phyloP scores from a whole-genome alignment of 2,888 invertebrate genomes.

The Acrocyrtus sp. region DNA sequence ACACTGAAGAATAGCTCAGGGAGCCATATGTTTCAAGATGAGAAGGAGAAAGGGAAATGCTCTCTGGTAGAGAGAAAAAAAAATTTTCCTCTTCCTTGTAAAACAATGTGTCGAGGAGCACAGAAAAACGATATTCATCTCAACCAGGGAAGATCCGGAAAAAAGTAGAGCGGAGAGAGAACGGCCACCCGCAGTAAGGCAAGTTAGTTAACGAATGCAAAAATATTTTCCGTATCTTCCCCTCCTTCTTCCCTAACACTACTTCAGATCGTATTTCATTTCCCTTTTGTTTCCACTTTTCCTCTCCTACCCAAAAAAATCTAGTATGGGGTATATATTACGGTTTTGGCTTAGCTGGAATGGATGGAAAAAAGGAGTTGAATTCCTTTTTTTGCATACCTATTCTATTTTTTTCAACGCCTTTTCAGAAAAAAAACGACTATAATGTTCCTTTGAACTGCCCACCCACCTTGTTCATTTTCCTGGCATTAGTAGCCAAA shows the following conservation, averaged over 20 bases:
- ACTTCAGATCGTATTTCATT: background rate
- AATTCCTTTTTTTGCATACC: too few relatives aligned
- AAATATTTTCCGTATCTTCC: background rate
- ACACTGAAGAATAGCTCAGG: slow-evolving; percentile 47
- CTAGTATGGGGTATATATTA: too few relatives aligned
- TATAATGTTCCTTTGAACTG: too few relatives aligned
- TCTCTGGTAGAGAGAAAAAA: too few relatives aligned
- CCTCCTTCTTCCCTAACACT: background rate
- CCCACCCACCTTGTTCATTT: too few relatives aligned
- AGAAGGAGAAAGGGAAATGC: slow-evolving; percentile 13
- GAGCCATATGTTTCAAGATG: slow-evolving; percentile 47
- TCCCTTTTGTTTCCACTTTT: background rate
- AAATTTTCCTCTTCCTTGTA: slow-evolving; percentile 11
- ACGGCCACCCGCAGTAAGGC: too few relatives aligned
- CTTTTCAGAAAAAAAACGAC: too few relatives aligned
- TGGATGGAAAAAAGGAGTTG: too few relatives aligned
- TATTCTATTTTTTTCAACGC: too few relatives aligned
- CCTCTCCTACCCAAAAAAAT: background rate
- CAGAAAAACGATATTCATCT: slow-evolving; percentile 39
- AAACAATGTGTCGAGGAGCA: slow-evolving; percentile 30
- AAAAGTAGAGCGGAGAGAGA: background rate
- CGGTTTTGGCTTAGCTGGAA: too few relatives aligned
- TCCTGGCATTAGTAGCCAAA: too few relatives aligned
- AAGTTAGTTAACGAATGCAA: too few relatives aligned
- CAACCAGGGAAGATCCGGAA: slow-evolving; percentile 3